Base-by-base conservation (phyloP, 2,113 vertebrate genomes). In the Archilochus colubris region DNA sequence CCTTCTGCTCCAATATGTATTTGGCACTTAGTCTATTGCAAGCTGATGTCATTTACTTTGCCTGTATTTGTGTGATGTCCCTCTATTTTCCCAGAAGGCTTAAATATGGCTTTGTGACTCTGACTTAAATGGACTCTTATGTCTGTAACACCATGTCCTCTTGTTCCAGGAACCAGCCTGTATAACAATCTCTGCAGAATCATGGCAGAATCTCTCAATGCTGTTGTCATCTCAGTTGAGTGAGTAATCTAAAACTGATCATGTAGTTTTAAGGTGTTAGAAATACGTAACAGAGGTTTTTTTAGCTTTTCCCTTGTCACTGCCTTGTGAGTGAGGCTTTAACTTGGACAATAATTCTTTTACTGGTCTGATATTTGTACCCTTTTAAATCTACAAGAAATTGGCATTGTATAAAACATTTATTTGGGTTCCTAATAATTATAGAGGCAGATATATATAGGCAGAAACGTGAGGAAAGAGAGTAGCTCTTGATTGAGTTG, bases 151-250 rank as follows among this genome's bases (percentile, higher is more conserved):
- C 22, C 18, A 6, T 72, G 61, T 87, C 86, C 40, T 92, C 95
- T 55, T 64, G 2, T 97, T 95, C 76, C 77, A 99, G 99, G 97
- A 97, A 98, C 98, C 97, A 96, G 98, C 51, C 98, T 98, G 17
- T 99, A 99, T 33, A 98, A 99, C 97, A 97, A 97, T 40, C 98
- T 99, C 33, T 99, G 99, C 91, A 96, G 98, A 84, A 94, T 90
- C 82, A 98, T 99, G 98, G 98, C 99, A 3, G 97, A 99, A 84
- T 98, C 99, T 57, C 92, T 99, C 96, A 98, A 99, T 4, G 98
- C 98, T 10, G 98, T 99, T 22, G 54, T 99, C 57, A 96, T 99
- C 91, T 99, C 99, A 57, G 97, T 99, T 17, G 99, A 99, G 99
- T 99, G 93, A 99, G 99, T 99, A 91, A 77, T 78, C 72, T 74